Percentiles rank a stretch among this genome's conserved stretches.
Evolutionary conservation across 1,140 invertebrate genomes (phyloP).

Genomic region (Drosophila sechellia): DNA sequence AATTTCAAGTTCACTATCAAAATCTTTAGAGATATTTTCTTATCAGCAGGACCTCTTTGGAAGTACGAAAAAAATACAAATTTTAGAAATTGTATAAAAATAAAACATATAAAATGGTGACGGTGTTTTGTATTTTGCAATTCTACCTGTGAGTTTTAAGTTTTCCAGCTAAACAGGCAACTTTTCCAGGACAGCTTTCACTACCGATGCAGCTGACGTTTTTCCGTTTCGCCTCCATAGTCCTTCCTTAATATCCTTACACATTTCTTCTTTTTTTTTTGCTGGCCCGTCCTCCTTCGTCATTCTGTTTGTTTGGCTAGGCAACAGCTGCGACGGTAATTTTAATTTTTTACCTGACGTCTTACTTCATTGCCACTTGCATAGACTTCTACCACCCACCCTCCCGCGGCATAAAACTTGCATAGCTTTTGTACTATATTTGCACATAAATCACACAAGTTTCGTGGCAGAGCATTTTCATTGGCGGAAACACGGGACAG

Average conservation of each 20-base stretch:
- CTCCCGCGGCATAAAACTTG: slow-evolving; percentile 43
- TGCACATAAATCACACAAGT: slow-evolving; percentile 79
- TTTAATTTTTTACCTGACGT: slow-evolving; percentile 73
- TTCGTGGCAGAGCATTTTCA: slow-evolving; percentile 41
- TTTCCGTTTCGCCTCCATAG: slow-evolving; percentile 1
- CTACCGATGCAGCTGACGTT: slow-evolving; percentile 52
- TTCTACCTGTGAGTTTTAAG: neutral
- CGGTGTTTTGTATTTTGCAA: neutral
- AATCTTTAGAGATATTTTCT: neutral
- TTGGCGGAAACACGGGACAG: neutral
- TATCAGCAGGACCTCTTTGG: neutral
- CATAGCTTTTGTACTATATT: slow-evolving; percentile 74
- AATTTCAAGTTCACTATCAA: slow-evolving; percentile 8
- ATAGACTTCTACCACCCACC: too few relatives aligned
- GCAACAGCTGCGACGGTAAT: slow-evolving; percentile 66
- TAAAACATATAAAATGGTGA: neutral
- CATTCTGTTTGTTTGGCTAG: slow-evolving; percentile 63
- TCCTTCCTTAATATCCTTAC: neutral
- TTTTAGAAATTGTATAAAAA: neutral
- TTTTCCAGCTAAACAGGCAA: slow-evolving; percentile 23
- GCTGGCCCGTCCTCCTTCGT: slow-evolving; percentile 29
- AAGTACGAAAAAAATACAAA: neutral
- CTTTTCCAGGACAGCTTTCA: slow-evolving; percentile 44
- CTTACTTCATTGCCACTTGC: slow-evolving; percentile 65
- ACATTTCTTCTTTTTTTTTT: too few relatives aligned